Base-by-base conservation (phyloP, 30 jellyfish, hydroid and myxozoan species). In the Pseudorhiza aurosa region DNA sequence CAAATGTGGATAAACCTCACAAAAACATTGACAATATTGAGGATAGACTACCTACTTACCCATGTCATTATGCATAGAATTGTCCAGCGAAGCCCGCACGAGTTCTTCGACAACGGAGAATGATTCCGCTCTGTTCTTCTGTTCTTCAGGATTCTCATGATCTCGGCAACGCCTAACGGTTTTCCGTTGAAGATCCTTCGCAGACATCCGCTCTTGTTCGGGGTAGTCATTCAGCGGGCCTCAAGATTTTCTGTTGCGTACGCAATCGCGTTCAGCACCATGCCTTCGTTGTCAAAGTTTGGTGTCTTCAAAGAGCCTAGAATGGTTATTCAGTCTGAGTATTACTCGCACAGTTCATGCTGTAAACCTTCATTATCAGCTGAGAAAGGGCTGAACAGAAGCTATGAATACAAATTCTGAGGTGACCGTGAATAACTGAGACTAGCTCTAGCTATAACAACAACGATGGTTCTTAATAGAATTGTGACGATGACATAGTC, bases 171-270 rank as follows among this genome's bases (percentile, higher is more conserved):
- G 4, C 89, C 79, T 1, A 96, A 67, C 0, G 96, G 95, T 18
- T 62, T 67, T 7, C 96, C 95, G 56, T 78, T 78, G 88, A 91
- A 91, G 37, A 88, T 77, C 49, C 98, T 72, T 19, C 96, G 79
- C 32, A 91, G 63, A 74, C 98, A 91, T 29, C 87, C 78, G 11
- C 82, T 44, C 14, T 37, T 46, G 27, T 37, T 46, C n/a, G 45
- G 39, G 10, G 73, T 60, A 11, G 12, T 22, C 6, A n/a, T 25
- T 46, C 31, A 25, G n/a, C 21, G 25, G 3, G 18, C 45, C 0
- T 37, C 21, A 4, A 45, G 22, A 27, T 35, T 19, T 10, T 63
- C 68, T 1, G 24, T 28, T 5, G 68, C 90, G 53, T 50, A 50
- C 4, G 65, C 58, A 24, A 63, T 53, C 1, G 90, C 35, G 0